phyloP scores from a whole-genome alignment of 1,140 invertebrate genomes.

The Dendroctonus ponderosae region DNA sequence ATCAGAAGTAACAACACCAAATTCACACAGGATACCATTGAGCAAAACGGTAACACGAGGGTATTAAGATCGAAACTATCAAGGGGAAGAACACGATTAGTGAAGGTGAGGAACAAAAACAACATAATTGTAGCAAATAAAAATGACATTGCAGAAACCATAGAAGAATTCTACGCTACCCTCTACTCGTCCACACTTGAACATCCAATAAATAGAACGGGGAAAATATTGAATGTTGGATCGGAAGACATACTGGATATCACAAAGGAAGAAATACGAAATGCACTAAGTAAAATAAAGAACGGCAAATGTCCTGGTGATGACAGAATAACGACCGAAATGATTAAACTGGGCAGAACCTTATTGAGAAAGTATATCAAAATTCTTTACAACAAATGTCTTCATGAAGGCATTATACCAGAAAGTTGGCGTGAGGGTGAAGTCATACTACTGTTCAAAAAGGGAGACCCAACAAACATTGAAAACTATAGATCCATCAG shows the following conservation, averaged over 20 bases:
- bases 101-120: no score
- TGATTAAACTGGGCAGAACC: background rate
- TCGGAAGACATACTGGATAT: background rate
- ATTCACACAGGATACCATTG: no score
- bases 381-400: background rate
- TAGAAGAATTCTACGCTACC: no score
- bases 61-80: no score
- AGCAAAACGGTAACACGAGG: no score
- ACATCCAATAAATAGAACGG: background rate
- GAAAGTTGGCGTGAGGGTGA: background rate
- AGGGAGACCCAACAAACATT: background rate
- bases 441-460: constrained; percentile 3
- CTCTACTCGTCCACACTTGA: background rate
- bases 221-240: background rate
- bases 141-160: no score
- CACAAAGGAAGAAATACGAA: background rate
- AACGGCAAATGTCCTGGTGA: background rate
- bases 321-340: background rate
- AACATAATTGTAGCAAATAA: no score
- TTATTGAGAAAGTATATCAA: background rate
- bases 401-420: background rate
- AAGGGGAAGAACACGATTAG: no score
- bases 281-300: background rate
- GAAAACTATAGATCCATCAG: background rate
- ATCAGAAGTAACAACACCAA: no score